Evolutionary conservation across 2,888 invertebrate species (phyloP), one percentile per base, ranked within the genome.

Genomic region (Thereva unica): DNA sequence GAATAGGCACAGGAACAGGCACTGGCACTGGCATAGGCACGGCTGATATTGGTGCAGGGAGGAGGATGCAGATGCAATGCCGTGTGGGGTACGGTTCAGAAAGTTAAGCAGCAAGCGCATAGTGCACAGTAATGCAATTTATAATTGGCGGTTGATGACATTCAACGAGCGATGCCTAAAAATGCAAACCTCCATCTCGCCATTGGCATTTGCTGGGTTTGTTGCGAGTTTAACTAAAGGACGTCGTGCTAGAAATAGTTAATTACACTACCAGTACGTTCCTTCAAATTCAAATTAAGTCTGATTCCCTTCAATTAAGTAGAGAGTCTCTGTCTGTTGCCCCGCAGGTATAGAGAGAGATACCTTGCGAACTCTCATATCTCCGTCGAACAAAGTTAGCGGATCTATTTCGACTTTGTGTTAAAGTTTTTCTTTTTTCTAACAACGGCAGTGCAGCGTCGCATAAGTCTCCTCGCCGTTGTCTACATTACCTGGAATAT

Each of bases 121-220:
- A 67, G 64, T 45, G 67, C 53, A 61, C 66, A 54, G 50, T 23
- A 23, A 23, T 23, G 23, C 65, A 59, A 68, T 68, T 68, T 68
- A 68, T 68, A 68, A 68, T 68, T 68, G 68, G 68, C 65, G 59
- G 66, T 66, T 68, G 68, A 68, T 65, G 68, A 68, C 68, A 66
- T 68, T 66, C 57, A 23, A 23, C 52, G 66, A 68, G 61, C 68
- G 68, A 61, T 68, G 55, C 61, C 68, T 66, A 68, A 68, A 65
- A 68, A 68, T 68, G 68, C 66, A 68, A 68, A 68, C 44, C 47
- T 47, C 5, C 56, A 34, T 38, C 40, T 55, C 9, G 34, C 49
- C 41, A 64, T 53, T 50, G 50, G 49, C 9, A 8, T 42, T 50
- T 50, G 63, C n/a, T 8, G 34, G 9, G 12, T 4, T 7, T 4